Base-by-base conservation (phyloP, 2,113 vertebrate genomes). In the Genyomyrus donnyi region DNA sequence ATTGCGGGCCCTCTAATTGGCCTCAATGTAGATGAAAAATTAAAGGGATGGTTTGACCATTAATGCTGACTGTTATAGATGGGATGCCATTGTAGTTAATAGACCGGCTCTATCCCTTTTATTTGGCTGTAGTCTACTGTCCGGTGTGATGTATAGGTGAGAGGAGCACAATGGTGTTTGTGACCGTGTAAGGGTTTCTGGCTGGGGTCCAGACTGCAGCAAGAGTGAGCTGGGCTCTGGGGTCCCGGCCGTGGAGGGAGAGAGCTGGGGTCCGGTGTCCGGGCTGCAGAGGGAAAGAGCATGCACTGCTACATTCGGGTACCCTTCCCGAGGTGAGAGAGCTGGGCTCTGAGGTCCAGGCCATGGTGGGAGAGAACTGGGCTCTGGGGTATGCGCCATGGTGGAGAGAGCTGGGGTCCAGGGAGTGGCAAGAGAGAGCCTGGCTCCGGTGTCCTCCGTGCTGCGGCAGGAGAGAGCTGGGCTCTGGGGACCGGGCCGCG, bases 1-100 rank as follows among this genome's bases (percentile, higher is more conserved):
- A 90, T 95, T 95, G 95, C 92, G 93, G 93, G 92, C 94, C 91
- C 83, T 94, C 93, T 94, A 96, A 95, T 95, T 95, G 95, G 94
- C 94, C 95, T 95, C 93, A 94, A 95, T 96, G 95, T 93, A 93
- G 94, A 95, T 96, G 94, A 96, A 96, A 95, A 95, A 96, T 96
- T 94, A 95, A 96, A 95, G 91, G 92, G 93, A 93, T 90, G 87
- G 90, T 31, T 87, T 50, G 92, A 93, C 95, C 95, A 94, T 96
- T 95, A 96, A 95, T 93, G 93, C 92, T 93, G 94, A 95, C 95
- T 93, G 93, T 95, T 95, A 96, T 95, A 94, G 94, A 96, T 95
- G 91, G 93, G 93, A 91, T 91, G 92, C 93, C 94, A 93, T 95
- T 95, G 95, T 93, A 93, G 91, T 94, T 95, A 95, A 94, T 96